phyloP scores from a whole-genome alignment of 2,888 invertebrate genomes.

The Temnothorax rugatulus region DNA sequence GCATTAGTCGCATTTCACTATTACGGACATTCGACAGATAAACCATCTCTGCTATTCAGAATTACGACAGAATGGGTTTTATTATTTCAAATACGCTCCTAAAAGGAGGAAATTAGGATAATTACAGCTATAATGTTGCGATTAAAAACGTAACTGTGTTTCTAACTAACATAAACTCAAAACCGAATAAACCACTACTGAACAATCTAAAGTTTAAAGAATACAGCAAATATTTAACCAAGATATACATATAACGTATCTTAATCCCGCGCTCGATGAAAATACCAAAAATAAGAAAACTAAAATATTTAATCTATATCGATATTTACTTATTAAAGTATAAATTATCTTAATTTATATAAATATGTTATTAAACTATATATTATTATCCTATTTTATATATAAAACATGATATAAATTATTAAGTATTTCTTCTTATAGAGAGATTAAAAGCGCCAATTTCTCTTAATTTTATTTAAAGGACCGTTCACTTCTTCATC shows the following conservation, averaged over 20 bases:
- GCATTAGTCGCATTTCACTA: constrained; percentile 15
- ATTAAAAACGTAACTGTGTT: background rate
- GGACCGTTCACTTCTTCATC: background rate
- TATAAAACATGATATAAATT: background rate
- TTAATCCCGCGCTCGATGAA: background rate
- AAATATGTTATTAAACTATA: background rate
- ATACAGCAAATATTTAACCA: background rate
- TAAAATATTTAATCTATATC: background rate
- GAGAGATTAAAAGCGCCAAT: background rate
- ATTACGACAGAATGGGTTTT: background rate
- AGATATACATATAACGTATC: background rate
- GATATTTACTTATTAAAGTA: background rate
- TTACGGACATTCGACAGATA: constrained; percentile 1
- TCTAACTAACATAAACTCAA: background rate
- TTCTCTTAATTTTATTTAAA: background rate
- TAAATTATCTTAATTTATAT: background rate
- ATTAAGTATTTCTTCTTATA: constrained; percentile 2
- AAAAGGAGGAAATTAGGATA: background rate
- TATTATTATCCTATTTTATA: background rate
- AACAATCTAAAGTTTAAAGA: background rate
- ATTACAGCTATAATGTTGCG: background rate
- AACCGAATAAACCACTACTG: background rate
- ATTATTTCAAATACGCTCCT: background rate
- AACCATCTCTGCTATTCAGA: background rate
- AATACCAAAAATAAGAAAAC: background rate